Conservation (phyloP, 2,888 invertebrate genomes). For the Harpalus rubripes region DNA sequence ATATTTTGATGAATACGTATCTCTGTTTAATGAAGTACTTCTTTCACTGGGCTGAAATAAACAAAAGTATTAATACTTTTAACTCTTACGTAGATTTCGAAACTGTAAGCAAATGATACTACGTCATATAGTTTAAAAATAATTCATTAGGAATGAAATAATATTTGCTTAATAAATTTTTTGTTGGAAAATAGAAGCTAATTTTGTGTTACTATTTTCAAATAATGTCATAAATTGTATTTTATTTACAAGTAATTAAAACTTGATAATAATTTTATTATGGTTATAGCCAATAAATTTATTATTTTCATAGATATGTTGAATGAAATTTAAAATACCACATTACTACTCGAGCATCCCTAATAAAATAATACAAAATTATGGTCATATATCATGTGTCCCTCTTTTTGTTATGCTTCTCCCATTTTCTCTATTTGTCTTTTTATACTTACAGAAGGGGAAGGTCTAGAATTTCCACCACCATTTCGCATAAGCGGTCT, state of each 20-base stretch:
- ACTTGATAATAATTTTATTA: too few species aligned
- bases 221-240: too few species aligned
- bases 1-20: slow-evolving; percentile 38
- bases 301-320: too few species aligned
- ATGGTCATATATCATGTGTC: too few species aligned
- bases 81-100: neutral
- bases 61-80: slow-evolving; percentile 21
- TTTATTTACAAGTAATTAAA: too few species aligned
- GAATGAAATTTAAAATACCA: too few species aligned
- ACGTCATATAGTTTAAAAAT: neutral
- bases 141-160: neutral
- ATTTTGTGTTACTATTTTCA: too few species aligned
- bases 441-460: slow-evolving; percentile 71
- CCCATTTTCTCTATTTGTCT: slow-evolving; percentile 29
- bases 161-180: neutral
- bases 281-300: too few species aligned
- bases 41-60: slow-evolving; percentile 58
- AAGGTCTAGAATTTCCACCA: slow-evolving; percentile 78
- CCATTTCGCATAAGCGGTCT: slow-evolving; percentile 80
- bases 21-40: slow-evolving; percentile 54
- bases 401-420: slow-evolving; percentile 1
- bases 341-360: too few species aligned
- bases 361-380: too few species aligned
- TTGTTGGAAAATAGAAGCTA: too few species aligned
- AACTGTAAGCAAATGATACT: neutral